phyloP scores from a whole-genome alignment of 2,797 vertebrate species.

The Muscicapa comitata region DNA sequence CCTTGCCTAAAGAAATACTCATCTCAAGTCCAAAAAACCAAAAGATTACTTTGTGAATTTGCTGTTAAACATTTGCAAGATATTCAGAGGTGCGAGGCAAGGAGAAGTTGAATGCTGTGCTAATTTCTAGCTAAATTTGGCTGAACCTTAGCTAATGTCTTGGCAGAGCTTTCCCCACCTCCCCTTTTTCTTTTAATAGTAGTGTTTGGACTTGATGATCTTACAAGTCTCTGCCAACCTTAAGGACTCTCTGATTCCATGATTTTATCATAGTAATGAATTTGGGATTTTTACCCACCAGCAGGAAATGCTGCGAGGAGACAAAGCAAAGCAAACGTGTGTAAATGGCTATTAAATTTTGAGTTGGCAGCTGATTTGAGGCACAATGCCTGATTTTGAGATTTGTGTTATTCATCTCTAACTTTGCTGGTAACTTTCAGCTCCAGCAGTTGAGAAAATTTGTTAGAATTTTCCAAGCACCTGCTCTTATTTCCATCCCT shows the following conservation, averaged over 20 bases:
- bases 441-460: background rate
- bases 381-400: background rate
- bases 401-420: background rate
- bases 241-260: background rate
- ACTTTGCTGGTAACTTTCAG: background rate
- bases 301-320: background rate
- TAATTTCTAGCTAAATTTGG: constrained; percentile 16
- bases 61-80: background rate
- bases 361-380: background rate
- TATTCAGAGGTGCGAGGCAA: background rate
- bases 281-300: background rate
- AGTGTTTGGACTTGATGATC: background rate
- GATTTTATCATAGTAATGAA: background rate
- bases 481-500: background rate
- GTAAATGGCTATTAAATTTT: background rate
- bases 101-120: background rate
- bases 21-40: background rate
- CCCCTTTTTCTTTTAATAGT: constrained; percentile 4
- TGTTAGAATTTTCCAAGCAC: background rate
- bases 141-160: background rate
- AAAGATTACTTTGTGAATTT: background rate
- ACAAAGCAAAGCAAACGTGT: background rate
- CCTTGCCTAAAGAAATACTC: background rate
- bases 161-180: constrained; percentile 1
- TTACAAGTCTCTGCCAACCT: background rate